Conservation (phyloP, 2,113 vertebrate species). For the Oxyura jamaicensis region DNA sequence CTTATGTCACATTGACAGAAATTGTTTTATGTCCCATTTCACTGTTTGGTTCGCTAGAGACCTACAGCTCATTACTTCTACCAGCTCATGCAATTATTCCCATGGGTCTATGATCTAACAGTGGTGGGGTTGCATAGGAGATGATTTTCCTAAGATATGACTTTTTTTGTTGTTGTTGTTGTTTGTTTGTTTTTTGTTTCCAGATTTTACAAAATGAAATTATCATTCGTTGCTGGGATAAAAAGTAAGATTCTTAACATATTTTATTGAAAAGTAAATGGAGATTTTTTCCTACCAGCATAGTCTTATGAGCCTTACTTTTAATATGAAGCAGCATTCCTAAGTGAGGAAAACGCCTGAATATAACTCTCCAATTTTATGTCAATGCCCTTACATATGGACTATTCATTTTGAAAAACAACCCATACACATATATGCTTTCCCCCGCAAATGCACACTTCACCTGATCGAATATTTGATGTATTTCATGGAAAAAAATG, state of each 20-base stretch:
- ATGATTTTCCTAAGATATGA: not conserved
- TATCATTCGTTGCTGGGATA: not conserved
- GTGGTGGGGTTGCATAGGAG: not conserved
- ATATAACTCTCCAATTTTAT: not conserved
- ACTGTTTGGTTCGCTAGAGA: not conserved
- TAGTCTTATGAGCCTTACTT: not conserved
- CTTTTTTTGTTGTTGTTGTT: too few species aligned
- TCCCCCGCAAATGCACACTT: not conserved
- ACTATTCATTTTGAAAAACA: not conserved
- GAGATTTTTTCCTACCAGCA: not conserved
- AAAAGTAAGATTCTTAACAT: not conserved
- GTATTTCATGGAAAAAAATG: not conserved
- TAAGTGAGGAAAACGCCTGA: not conserved
- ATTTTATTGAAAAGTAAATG: not conserved
- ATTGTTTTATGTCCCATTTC: not conserved
- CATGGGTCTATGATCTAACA: not conserved
- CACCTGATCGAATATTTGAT: not conserved
- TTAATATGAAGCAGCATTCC: not conserved
- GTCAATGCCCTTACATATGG: not conserved
- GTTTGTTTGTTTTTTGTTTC: not conserved
- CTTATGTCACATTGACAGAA: not conserved
- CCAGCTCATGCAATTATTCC: not conserved
- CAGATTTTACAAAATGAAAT: not conserved
- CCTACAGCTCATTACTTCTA: not conserved
- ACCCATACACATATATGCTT: accelerated